Evolutionary conservation across 2,113 vertebrate genomes (phyloP).

Genomic region (Hassar affinis): DNA sequence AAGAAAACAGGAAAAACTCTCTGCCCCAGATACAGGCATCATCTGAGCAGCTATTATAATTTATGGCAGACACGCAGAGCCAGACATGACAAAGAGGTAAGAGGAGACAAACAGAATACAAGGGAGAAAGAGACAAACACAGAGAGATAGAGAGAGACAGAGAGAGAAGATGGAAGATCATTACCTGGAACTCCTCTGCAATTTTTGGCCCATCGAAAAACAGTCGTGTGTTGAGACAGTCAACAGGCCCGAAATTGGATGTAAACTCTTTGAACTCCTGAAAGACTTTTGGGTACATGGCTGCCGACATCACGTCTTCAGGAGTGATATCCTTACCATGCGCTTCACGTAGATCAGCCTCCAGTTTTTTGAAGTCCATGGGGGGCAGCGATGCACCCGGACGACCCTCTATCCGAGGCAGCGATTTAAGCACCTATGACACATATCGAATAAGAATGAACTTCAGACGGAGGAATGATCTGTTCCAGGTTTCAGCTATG

Average conservation of each 20-base stretch:
- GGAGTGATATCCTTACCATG: slow-evolving; percentile 81
- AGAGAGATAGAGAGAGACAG: not conserved
- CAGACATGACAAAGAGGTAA: slow-evolving; percentile 18
- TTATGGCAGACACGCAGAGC: slow-evolving; percentile 20
- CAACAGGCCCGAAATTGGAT: slow-evolving; percentile 68
- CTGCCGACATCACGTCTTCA: slow-evolving; percentile 88
- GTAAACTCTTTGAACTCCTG: slow-evolving; percentile 86
- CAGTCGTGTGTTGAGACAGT: slow-evolving; percentile 79
- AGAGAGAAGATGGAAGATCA: not conserved
- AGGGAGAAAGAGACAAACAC: not conserved
- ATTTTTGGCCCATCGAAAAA: slow-evolving; percentile 81
- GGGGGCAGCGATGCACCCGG: slow-evolving; percentile 84
- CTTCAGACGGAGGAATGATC: not conserved
- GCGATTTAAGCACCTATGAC: slow-evolving; percentile 83
- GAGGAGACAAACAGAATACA: not conserved
- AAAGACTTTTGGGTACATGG: slow-evolving; percentile 92
- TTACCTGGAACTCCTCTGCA: slow-evolving; percentile 81
- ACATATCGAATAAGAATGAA: not conserved
- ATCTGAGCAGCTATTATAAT: slow-evolving; percentile 24
- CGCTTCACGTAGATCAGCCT: slow-evolving; percentile 69
- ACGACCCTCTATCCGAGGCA: slow-evolving; percentile 83
- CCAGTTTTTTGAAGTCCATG: slow-evolving; percentile 79
- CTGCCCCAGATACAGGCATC: slow-evolving; percentile 33
- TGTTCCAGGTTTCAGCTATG: not conserved
- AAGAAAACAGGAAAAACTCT: not conserved